Percentiles rank a stretch among this genome's conserved stretches.
These are phyloP conservation scores for Cerceris ruficornis DNA, from an alignment of 2,888 invertebrate genomes.

Conservation along the genomic window DNA sequence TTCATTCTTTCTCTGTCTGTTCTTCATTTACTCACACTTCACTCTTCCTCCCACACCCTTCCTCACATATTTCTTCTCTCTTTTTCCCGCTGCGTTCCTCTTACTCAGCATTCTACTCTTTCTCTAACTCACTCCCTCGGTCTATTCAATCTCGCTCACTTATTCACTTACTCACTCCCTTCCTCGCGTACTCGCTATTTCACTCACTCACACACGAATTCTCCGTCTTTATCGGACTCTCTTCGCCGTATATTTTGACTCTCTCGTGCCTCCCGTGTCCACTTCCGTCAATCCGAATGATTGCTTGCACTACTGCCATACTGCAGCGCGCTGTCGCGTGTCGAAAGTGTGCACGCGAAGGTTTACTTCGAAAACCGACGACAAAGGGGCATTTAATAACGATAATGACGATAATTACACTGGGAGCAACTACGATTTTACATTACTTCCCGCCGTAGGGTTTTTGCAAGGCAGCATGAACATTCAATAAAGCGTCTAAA, in stretches of 20 bases:
- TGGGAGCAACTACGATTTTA: background rate
- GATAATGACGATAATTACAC: background rate
- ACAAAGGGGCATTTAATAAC: slow-evolving; percentile 13
- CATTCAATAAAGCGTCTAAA: no score
- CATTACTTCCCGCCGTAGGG: no score
- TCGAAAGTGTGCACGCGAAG: slow-evolving; percentile 26
- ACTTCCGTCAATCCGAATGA: slow-evolving; percentile 71
- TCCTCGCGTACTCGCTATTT: slow-evolving; percentile 20
- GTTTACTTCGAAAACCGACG: background rate
- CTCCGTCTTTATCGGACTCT: slow-evolving; percentile 10
- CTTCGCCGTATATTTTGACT: background rate
- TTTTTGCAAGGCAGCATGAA: no score
- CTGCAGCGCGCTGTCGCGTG: slow-evolving; percentile 61
- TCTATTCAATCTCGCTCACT: no score
- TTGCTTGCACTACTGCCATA: slow-evolving; percentile 77
- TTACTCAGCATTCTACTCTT: no score
- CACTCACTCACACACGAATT: slow-evolving; percentile 14
- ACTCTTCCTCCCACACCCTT: no score
- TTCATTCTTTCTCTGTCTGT: no score
- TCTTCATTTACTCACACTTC: no score
- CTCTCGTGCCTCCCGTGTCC: slow-evolving; percentile 44
- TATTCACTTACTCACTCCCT: slow-evolving; percentile 18
- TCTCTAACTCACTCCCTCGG: no score
- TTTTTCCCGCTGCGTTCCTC: no score
- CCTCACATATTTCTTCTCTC: no score